Conservation (phyloP, 2,797 vertebrate genomes). For the Anniella stebbinsi region DNA sequence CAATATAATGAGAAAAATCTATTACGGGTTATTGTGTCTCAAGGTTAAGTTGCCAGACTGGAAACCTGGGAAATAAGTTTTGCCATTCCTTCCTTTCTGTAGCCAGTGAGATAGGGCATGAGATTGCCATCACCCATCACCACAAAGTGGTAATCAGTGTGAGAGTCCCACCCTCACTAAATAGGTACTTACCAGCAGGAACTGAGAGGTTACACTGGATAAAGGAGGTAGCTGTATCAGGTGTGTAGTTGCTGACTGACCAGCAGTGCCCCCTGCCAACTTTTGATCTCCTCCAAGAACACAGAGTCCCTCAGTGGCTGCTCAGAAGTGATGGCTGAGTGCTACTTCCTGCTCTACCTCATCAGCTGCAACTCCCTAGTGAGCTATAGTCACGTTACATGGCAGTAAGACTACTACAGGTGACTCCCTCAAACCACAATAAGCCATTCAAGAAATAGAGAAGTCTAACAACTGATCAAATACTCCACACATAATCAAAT, state of each 20-base stretch:
- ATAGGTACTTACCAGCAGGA: background rate
- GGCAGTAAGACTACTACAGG: background rate
- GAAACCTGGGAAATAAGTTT: background rate
- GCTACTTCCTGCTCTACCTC: background rate
- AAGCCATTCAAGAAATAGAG: background rate
- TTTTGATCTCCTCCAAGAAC: background rate
- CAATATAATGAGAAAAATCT: background rate
- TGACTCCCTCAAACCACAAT: background rate
- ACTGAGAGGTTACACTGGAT: background rate
- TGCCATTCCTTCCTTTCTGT: background rate
- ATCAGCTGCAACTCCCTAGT: background rate
- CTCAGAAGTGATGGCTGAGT: background rate
- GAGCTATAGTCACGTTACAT: background rate
- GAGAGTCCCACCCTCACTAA: background rate
- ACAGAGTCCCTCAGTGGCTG: background rate
- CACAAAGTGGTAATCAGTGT: background rate
- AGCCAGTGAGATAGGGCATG: background rate
- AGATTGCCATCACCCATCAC: background rate
- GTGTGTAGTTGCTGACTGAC: background rate
- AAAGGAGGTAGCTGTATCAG: background rate
- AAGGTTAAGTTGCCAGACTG: background rate
- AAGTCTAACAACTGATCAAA: background rate
- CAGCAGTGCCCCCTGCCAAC: background rate
- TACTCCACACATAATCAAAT: constrained; percentile 32
- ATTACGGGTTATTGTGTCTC: background rate